Conservation (phyloP, 2,113 vertebrate genomes). For the Anhinga rufa region DNA sequence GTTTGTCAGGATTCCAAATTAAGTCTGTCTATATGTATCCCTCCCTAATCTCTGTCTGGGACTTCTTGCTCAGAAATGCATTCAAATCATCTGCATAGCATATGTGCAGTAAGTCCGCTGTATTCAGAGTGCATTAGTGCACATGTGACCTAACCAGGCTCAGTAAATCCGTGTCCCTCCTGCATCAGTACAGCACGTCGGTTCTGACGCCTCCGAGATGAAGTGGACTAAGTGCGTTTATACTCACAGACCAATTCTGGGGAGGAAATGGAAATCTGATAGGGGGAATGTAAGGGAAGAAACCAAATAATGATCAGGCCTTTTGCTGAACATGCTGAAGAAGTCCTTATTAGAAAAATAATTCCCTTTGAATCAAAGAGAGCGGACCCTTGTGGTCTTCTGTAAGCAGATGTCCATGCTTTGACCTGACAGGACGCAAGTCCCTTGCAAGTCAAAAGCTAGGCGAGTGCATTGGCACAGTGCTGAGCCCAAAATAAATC, state of each 20-base stretch:
- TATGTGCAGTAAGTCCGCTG: neutral
- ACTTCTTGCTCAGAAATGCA: neutral
- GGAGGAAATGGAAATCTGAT: neutral
- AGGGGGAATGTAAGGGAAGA: neutral
- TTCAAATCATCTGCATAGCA: neutral
- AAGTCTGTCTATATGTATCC: neutral
- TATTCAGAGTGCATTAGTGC: neutral
- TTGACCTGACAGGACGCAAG: neutral
- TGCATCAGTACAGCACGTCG: neutral
- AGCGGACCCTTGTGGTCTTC: neutral
- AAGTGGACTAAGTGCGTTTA: neutral
- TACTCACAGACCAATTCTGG: accelerated
- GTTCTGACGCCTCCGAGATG: neutral
- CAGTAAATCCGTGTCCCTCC: neutral
- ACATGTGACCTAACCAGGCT: neutral
- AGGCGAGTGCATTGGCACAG: neutral
- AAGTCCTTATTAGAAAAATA: neutral
- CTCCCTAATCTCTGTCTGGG: neutral
- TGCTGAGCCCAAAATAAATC: constrained; percentile 28
- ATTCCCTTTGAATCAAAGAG: neutral
- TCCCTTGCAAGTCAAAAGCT: neutral
- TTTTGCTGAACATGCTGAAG: neutral
- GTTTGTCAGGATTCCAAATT: neutral
- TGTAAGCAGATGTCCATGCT: neutral
- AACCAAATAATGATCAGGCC: neutral